Percentiles rank a stretch among this genome's conserved stretches.
These are phyloP conservation scores for Eriocheir sinensis DNA, from an alignment of 1,140 invertebrate species.

Conservation along the genomic window DNA sequence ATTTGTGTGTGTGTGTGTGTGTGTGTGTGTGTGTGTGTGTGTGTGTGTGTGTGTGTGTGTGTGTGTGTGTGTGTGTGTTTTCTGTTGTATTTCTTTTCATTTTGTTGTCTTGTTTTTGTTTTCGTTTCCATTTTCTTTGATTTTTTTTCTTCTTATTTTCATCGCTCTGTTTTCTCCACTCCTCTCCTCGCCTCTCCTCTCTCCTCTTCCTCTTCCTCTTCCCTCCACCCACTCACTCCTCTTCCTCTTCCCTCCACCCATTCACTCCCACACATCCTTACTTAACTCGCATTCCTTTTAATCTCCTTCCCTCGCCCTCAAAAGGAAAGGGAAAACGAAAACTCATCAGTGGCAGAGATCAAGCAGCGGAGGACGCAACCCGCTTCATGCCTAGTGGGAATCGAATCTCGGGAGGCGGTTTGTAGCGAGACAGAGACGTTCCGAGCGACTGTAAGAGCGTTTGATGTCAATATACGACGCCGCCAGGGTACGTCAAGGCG, in stretches of 20 bases:
- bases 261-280: background rate
- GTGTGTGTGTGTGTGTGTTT: conserved; percentile 46
- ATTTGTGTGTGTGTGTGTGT: conserved; percentile 47
- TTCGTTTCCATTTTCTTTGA: background rate
- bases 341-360: background rate
- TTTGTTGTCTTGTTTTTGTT: background rate
- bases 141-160: background rate
- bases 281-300: background rate
- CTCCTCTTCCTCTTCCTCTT: background rate
- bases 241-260: background rate
- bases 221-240: background rate
- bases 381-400: too few species aligned
- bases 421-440: background rate
- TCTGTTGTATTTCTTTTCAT: background rate
- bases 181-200: background rate
- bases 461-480: background rate
- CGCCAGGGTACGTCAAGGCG: conserved; percentile 7
- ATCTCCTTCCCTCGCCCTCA: too few species aligned
- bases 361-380: background rate
- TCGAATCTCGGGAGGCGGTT: background rate
- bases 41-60: conserved; percentile 49
- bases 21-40: conserved; percentile 66
- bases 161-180: background rate
- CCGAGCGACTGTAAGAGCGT: background rate
- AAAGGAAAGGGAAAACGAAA: too few species aligned